A percentile compares a stretch with the other conserved stretches of the same genome.
These are phyloP conservation scores for Chionoecetes opilio DNA, from an alignment of 1,140 invertebrate genomes.

Conservation along the genomic window DNA sequence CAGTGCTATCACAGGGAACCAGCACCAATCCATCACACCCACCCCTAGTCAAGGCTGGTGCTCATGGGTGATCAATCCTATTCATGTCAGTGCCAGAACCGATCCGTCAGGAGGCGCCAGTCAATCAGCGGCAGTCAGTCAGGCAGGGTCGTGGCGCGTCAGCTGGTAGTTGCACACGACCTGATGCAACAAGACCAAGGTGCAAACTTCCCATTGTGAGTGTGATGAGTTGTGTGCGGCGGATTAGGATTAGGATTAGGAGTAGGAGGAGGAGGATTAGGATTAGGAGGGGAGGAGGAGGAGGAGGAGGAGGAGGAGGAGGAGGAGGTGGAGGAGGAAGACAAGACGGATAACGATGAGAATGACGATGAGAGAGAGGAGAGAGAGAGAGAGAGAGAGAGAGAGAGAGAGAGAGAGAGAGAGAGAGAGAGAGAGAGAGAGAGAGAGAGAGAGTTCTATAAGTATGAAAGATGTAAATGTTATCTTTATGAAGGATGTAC, in stretches of 20 bases:
- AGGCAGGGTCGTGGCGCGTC: background rate
- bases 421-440: background rate
- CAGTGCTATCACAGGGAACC: too few species aligned
- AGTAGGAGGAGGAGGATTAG: background rate
- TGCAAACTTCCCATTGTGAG: background rate
- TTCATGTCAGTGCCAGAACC: too few species aligned
- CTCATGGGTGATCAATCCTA: too few species aligned
- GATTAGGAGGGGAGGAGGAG: background rate
- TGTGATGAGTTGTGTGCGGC: background rate
- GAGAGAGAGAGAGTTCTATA: too few species aligned
- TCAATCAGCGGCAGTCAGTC: background rate
- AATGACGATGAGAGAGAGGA: background rate
- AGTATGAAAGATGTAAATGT: background rate
- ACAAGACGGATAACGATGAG: background rate
- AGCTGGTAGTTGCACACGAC: background rate
- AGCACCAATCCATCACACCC: too few species aligned
- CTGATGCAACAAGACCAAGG: background rate
- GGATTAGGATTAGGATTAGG: background rate
- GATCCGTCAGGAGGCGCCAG: background rate
- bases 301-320: background rate
- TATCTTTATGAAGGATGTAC: background rate
- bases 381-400: conserved; percentile 12
- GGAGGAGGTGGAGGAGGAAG: background rate
- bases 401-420: conserved; percentile 37
- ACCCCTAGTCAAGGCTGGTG: background rate